A percentile compares a stretch with the other conserved stretches of the same genome.
Evolutionary conservation across 1,140 invertebrate genomes (phyloP).

Genomic region (Tetranychus urticae): DNA sequence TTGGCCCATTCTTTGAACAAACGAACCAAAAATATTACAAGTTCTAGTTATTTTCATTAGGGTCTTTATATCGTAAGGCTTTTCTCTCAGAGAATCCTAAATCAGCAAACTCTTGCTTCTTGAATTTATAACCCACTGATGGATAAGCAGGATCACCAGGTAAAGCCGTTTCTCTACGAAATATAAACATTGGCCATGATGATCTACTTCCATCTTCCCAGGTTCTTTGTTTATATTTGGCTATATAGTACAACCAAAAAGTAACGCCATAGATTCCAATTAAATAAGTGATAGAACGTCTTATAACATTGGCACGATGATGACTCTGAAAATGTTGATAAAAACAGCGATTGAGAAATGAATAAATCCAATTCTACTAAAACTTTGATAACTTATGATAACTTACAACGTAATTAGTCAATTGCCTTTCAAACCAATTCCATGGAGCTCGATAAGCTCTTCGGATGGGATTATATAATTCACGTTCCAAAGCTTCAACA

Average conservation of each 20-base stretch:
- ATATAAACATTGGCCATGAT: not conserved
- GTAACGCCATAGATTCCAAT: not conserved
- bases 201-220: not conserved
- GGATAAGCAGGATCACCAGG: constrained; percentile 3
- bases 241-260: not conserved
- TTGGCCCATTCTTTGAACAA: no score
- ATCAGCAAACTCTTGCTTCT: not conserved
- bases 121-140: not conserved
- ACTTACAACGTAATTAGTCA: not conserved
- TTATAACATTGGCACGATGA: not conserved
- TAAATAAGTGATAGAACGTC: not conserved
- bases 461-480: constrained; percentile 47
- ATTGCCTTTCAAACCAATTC: constrained; percentile 20
- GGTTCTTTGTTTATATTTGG: not conserved
- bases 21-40: not conserved
- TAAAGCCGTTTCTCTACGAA: not conserved
- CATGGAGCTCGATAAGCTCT: constrained; percentile 44
- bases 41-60: not conserved
- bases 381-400: not conserved
- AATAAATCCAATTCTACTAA: not conserved
- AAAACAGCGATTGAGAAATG: not conserved
- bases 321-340: not conserved
- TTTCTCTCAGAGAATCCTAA: not conserved
- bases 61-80: not conserved
- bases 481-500: constrained; percentile 35